Evolutionary conservation across 2,797 vertebrate genomes (phyloP).

Genomic region (Melanotaenia parkinsoni): DNA sequence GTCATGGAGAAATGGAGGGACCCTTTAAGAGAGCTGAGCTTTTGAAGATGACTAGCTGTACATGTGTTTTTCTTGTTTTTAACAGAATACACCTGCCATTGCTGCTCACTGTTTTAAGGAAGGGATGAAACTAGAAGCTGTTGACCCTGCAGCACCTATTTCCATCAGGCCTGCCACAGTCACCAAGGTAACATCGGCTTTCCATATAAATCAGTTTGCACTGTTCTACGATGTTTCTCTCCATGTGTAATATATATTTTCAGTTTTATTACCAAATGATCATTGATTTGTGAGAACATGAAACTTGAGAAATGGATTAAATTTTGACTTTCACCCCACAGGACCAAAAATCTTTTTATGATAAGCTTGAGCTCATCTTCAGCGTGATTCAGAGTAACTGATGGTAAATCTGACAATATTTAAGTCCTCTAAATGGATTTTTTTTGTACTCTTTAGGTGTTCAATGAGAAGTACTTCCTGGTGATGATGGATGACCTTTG

Average conservation of each 20-base stretch:
- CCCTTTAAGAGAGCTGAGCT: not conserved
- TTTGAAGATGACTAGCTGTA: conserved; percentile 28
- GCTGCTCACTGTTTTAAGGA: conserved; percentile 89
- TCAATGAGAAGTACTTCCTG: conserved; percentile 90
- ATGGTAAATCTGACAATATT: not conserved
- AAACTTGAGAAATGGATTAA: not conserved
- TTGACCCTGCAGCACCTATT: conserved; percentile 92
- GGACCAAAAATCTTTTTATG: not conserved
- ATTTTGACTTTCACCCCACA: not conserved
- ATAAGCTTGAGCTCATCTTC: not conserved
- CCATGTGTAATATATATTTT: conserved; percentile 23
- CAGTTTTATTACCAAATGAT: not conserved
- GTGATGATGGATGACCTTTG: conserved; percentile 92
- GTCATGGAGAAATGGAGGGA: not conserved
- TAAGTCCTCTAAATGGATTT: not conserved
- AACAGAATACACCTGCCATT: conserved; percentile 89
- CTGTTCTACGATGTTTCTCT: conserved; percentile 8
- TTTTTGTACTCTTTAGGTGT: conserved; percentile 84
- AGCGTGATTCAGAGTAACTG: not conserved
- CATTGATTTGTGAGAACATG: not conserved
- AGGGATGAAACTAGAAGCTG: conserved; percentile 96
- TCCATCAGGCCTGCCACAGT: conserved; percentile 93
- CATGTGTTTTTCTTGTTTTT: conserved; percentile 30
- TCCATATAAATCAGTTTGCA: conserved; percentile 43
- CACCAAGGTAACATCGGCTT: conserved; percentile 87